Evolutionary conservation across 2,113 vertebrate species (phyloP), one percentile per base, ranked within the genome.

Genomic region (Narcine bancroftii): DNA sequence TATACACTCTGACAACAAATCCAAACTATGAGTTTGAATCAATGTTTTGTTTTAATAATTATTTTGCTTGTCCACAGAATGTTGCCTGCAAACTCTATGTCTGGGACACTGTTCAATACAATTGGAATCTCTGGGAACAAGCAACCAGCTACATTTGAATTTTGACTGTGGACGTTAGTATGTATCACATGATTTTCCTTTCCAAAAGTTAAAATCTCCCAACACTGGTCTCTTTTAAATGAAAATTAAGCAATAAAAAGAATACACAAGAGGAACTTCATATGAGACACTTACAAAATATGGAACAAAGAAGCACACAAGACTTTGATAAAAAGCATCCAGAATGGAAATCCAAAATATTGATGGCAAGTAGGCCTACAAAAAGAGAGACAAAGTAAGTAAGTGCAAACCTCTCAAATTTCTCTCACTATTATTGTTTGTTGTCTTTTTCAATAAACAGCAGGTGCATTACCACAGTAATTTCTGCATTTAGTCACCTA

Each of bases 301-400:
- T 94, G 96, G 96, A 93, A 97, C 94, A 91, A 96, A 96, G 94
- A 97, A 97, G 93, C 96, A 97, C 93, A 95, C 21, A 0, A 97
- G 93, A 92, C 97, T 97, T 94, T 97, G 97, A 93, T 97, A 97
- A 94, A 97, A 96, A 47, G 96, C 96, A 93, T 97, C 97, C 93
- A 96, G 2, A 93, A 97, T 93, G 56, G 95, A 96, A 65, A 96
- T 93, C 95, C 96, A 96, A 94, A 97, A 97, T 39, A 95, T 4
- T 66, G 94, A 93, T 33, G 95, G 93, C 87, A 94, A 66, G 60
- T 96, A 96, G 0, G 94, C 94, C 96, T 97, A 92, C 83, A 93
- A 94, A 10, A 66, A 87, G 24, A 24, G 39, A 36, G 50, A 19
- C 63, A 65, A 36, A 69, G 2, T 2, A 65, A 17, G 47, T 60